Evolutionary conservation across 2,797 vertebrate species (phyloP).

Genomic region (Chloroceryle amazona): DNA sequence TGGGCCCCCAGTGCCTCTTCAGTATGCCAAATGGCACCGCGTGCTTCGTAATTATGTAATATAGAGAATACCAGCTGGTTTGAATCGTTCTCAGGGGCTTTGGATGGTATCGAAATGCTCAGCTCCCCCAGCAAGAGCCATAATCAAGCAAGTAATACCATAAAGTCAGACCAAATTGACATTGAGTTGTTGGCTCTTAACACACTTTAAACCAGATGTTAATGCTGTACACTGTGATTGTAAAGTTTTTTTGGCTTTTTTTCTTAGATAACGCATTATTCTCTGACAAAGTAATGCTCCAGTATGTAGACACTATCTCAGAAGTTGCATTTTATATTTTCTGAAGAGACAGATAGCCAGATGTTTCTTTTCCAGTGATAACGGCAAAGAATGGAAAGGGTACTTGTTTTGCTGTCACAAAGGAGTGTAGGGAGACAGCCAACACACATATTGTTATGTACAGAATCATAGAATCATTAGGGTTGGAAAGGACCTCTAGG

Average conservation of each 20-base stretch:
- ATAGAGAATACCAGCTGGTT: conserved; percentile 83
- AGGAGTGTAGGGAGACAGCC: neutral
- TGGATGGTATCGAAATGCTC: conserved; percentile 75
- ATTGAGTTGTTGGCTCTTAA: conserved; percentile 79
- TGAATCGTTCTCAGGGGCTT: conserved; percentile 79
- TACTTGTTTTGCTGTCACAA: neutral
- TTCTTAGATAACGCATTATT: conserved; percentile 6
- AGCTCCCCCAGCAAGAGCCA: conserved; percentile 72
- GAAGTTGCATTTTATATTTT: neutral
- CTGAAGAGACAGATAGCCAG: neutral
- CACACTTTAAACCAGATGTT: conserved; percentile 79
- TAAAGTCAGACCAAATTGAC: conserved; percentile 81
- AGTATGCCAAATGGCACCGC: conserved; percentile 75
- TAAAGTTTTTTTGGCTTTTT: neutral
- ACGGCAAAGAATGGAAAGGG: neutral
- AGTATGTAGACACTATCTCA: neutral
- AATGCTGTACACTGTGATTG: conserved; percentile 34
- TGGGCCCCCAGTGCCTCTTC: conserved; percentile 82
- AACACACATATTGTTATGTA: neutral
- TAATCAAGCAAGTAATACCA: conserved; percentile 73
- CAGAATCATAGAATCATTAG: too few relatives aligned
- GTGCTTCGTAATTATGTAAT: conserved; percentile 82
- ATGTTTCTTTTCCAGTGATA: neutral
- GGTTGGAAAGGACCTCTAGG: too few relatives aligned
- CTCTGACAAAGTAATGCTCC: neutral